A percentile compares a stretch with the other conserved stretches of the same genome.
Conservation (phyloP, 2,113 vertebrate genomes). For the Lutjanus erythropterus region DNA sequence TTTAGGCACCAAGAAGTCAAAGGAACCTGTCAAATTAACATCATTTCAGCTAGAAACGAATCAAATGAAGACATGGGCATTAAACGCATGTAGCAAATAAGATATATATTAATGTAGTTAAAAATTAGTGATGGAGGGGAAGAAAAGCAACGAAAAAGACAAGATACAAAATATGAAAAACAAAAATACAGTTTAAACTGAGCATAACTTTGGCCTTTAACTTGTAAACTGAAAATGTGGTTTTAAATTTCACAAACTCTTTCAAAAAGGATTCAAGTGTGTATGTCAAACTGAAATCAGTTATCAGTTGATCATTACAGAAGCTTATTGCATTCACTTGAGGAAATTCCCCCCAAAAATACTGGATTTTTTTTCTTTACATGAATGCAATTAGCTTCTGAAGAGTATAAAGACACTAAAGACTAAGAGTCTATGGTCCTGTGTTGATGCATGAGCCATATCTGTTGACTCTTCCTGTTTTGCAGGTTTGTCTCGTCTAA, state of each 20-base stretch:
- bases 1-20: neutral
- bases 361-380: no score
- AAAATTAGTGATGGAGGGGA: neutral
- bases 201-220: neutral
- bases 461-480: slow-evolving; percentile 49
- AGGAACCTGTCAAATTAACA: neutral
- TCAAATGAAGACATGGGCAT: neutral
- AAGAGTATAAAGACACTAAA: neutral
- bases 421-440: neutral
- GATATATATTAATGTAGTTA: neutral
- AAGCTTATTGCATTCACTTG: no score
- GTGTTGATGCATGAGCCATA: neutral
- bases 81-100: neutral
- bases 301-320: no score
- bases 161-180: neutral
- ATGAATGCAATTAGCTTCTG: no score
- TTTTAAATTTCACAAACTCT: neutral
- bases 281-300: neutral
- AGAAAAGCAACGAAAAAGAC: neutral
- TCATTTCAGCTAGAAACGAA: neutral
- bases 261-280: neutral
- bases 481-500: slow-evolving; percentile 54
- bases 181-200: neutral
- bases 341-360: no score
- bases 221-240: neutral